Evolutionary conservation across 2,113 vertebrate species (phyloP), one percentile per base, ranked within the genome.

Genomic region (Colossoma macropomum): DNA sequence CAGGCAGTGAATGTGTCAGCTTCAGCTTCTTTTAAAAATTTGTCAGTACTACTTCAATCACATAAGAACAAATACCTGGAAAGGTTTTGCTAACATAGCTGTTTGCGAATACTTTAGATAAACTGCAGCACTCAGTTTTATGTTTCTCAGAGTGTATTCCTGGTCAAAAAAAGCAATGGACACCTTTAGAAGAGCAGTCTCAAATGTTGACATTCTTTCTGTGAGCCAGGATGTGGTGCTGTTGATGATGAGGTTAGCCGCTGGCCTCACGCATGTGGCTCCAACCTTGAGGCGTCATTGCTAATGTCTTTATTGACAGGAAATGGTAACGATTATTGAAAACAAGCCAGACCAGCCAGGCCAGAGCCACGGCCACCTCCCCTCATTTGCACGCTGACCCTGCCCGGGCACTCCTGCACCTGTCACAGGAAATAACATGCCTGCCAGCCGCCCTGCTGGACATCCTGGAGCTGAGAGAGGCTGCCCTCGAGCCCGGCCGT

Each of bases 391-490:
- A 85, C 75, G 81, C 76, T 82, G 21, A 74, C 89, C 86, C 89
- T 86, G 86, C 87, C 88, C 77, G 1, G 17, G 81, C 90, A 88
- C 87, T 89, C 81, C 89, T 90, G 91, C 90, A 91, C 92, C 90
- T 93, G 91, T 92, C 92, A 93, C 74, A 91, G 87, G 81, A 89
- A 91, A 90, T 93, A 90, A 94, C 87, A 72, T 23, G 76, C 30
- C 77, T 85, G 85, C 88, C 88, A 88, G 83, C 72, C 19, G 87
- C 86, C 72, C 45, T 13, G 79, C 56, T 84, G 83, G 83, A 85
- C 65, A 87, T 81, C 89, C 83, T 85, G 1, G 73, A 60, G 84
- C 82, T 9, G 25, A 23, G 80, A 70, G 32, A 30, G 56, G 68
- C 79, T 34, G 62, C 50, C 27, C 70, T 38, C 32, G 41, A 69